Evolutionary conservation across 2,797 vertebrate species (phyloP).

Genomic region (Knipowitschia caucasica): DNA sequence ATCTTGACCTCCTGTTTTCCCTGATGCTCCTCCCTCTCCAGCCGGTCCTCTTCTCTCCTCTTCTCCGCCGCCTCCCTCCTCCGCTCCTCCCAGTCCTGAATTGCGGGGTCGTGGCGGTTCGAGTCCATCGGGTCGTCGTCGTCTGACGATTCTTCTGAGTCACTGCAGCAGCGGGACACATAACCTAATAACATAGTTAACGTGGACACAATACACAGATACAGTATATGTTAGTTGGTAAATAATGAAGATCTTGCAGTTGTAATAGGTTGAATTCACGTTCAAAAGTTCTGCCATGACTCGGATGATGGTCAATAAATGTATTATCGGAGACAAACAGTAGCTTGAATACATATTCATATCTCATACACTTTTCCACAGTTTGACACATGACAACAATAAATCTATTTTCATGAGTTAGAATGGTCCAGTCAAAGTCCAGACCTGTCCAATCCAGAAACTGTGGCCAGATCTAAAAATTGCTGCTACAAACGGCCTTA

Average conservation of each 20-base stretch:
- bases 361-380: too few species aligned
- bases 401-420: too few species aligned
- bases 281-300: not conserved
- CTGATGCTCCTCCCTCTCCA: conserved; percentile 66
- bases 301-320: too few species aligned
- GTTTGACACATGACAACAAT: too few species aligned
- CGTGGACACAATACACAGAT: conserved; percentile 27
- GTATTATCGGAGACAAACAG: too few species aligned
- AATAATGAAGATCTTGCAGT: not conserved
- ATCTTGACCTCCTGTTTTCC: conserved; percentile 76
- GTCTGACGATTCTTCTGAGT: conserved; percentile 90
- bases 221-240: conserved; percentile 16
- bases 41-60: conserved; percentile 65
- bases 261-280: conserved; percentile 7
- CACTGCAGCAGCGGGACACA: conserved; percentile 88
- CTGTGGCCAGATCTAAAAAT: too few species aligned
- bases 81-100: conserved; percentile 71
- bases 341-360: too few species aligned
- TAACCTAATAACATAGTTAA: conserved; percentile 78
- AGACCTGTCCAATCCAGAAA: too few species aligned
- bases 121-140: conserved; percentile 82
- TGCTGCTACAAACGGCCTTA: too few species aligned
- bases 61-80: conserved; percentile 66
- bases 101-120: conserved; percentile 54
- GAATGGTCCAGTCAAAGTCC: too few species aligned